Conservation (phyloP, 2,797 vertebrate genomes). For the Cynodonichthys magdalenae region DNA sequence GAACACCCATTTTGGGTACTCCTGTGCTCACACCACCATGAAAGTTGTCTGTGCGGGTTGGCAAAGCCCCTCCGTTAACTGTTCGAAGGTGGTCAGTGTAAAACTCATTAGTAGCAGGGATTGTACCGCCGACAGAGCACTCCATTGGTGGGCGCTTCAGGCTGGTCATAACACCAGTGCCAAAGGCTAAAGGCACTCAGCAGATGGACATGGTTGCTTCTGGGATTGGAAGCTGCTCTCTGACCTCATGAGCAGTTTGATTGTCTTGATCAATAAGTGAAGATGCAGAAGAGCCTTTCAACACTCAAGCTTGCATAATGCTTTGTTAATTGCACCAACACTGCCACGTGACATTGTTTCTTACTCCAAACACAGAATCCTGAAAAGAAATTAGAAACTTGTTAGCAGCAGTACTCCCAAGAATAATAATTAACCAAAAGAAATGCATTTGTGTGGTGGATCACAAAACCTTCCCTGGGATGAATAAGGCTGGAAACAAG, state of each 20-base stretch:
- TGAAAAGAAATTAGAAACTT: slow-evolving; percentile 48
- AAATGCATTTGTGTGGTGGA: slow-evolving; percentile 2
- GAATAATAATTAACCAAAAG: slow-evolving; percentile 8
- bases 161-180: slow-evolving; percentile 90
- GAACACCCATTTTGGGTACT: slow-evolving; percentile 97
- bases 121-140: slow-evolving; percentile 85
- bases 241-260: slow-evolving; percentile 61
- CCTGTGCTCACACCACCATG: slow-evolving; percentile 87
- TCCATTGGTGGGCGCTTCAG: slow-evolving; percentile 92
- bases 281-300: slow-evolving; percentile 30
- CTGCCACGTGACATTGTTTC: slow-evolving; percentile 27
- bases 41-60: slow-evolving; percentile 85
- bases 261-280: slow-evolving; percentile 36
- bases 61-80: slow-evolving; percentile 86
- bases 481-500: slow-evolving; percentile 5
- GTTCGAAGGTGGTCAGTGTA: slow-evolving; percentile 91
- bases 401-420: slow-evolving; percentile 23
- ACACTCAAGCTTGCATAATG: slow-evolving; percentile 51
- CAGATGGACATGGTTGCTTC: slow-evolving; percentile 72
- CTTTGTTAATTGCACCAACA: slow-evolving; percentile 4
- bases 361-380: slow-evolving; percentile 25
- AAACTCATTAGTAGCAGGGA: slow-evolving; percentile 93
- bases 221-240: slow-evolving; percentile 42
- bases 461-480: slow-evolving; percentile 11
- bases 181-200: slow-evolving; percentile 78